Evolutionary conservation across 1,140 invertebrate species (phyloP).

Genomic region (Ceratina japonica): DNA sequence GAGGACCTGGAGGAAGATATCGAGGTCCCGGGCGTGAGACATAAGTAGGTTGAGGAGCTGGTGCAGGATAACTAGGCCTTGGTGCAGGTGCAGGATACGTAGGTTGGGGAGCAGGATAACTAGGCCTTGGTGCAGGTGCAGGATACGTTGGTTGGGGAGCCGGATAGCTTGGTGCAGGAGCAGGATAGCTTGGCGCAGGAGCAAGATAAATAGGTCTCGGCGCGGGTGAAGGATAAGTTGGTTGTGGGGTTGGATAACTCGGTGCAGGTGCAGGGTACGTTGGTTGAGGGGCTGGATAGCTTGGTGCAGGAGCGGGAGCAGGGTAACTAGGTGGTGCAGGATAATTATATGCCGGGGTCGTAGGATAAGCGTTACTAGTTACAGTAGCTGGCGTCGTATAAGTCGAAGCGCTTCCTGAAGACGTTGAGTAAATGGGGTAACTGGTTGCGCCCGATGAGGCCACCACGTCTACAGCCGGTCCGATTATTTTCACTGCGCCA

Average conservation of each 20-base stretch:
- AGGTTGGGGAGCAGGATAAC: neutral
- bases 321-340: conserved; percentile 7
- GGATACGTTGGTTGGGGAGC: neutral
- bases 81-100: no score
- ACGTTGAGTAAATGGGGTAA: neutral
- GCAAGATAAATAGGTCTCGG: conserved; percentile 19
- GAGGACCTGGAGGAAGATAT: neutral
- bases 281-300: neutral
- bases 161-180: no score
- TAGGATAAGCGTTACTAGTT: neutral
- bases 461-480: neutral
- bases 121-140: no score
- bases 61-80: neutral
- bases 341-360: neutral
- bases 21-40: neutral
- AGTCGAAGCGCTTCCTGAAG: neutral
- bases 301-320: conserved; percentile 2
- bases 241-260: no score
- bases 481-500: neutral
- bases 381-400: neutral
- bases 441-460: neutral
- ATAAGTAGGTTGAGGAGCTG: neutral
- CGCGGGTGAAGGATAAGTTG: neutral
- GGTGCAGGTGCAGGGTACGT: neutral
- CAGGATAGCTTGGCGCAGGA: no score